Evolutionary conservation across 2,888 invertebrate genomes (phyloP).

Genomic region (Rhyacophila evoluta): DNA sequence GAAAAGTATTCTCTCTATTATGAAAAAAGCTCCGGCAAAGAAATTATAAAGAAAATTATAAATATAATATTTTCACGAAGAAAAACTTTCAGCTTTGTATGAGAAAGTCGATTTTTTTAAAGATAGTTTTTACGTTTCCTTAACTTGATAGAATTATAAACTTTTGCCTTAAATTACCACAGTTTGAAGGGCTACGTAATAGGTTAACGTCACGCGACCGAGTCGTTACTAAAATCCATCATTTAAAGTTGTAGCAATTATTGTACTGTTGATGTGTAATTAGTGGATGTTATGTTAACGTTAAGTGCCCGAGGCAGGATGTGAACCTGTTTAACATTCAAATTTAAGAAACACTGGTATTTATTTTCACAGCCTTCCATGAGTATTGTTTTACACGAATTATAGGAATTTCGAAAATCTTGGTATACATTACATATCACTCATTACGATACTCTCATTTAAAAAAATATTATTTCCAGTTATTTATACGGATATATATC

Average conservation of each 20-base stretch:
- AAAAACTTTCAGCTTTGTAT: no score
- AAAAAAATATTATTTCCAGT: no score
- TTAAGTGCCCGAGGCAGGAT: conserved; percentile 39
- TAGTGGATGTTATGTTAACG: conserved; percentile 47
- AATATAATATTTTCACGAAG: no score
- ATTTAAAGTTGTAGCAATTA: conserved; percentile 48
- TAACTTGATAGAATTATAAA: no score
- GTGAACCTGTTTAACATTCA: conserved; percentile 37
- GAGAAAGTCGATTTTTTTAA: no score
- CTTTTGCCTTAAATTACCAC: background rate
- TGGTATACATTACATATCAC: no score
- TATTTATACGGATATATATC: no score
- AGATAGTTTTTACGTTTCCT: no score
- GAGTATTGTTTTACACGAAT: background rate
- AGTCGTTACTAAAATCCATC: conserved; percentile 48
- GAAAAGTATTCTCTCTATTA: no score
- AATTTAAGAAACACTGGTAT: conserved; percentile 4
- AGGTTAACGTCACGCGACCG: conserved; percentile 33
- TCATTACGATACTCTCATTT: no score
- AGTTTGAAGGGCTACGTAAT: background rate
- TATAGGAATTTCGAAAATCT: background rate
- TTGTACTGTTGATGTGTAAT: conserved; percentile 48
- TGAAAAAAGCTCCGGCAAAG: no score
- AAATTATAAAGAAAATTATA: no score
- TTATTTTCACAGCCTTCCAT: background rate